phyloP scores from a whole-genome alignment of 2,797 vertebrate species.

The Denticeps clupeoides region DNA sequence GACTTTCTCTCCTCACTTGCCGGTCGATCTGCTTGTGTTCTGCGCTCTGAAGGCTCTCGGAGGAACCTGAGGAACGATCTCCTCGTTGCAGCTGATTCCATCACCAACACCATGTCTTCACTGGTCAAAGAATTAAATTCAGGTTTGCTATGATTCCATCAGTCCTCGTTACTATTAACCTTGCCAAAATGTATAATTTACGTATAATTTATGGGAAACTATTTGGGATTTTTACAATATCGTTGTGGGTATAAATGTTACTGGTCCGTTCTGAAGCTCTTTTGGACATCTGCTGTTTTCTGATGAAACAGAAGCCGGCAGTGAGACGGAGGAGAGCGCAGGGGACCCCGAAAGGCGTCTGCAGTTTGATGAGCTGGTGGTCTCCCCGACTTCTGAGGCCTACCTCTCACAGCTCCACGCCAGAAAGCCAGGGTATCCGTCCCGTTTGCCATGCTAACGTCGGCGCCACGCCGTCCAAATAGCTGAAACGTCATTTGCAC shows the following conservation, averaged over 20 bases:
- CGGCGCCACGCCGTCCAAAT: too few relatives aligned
- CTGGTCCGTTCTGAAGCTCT: too few relatives aligned
- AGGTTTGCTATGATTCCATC: too few relatives aligned
- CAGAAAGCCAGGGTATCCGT: conserved; percentile 67
- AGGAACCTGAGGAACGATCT: conserved; percentile 94
- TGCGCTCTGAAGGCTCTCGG: conserved; percentile 70
- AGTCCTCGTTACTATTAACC: too few relatives aligned
- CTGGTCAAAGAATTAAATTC: conserved; percentile 94
- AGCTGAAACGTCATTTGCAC: too few relatives aligned
- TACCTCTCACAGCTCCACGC: conserved; percentile 68
- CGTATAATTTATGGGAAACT: too few relatives aligned
- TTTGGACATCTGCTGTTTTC: too few relatives aligned
- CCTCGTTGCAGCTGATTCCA: conserved; percentile 94
- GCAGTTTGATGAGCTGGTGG: conserved; percentile 72
- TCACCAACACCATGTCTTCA: conserved; percentile 98
- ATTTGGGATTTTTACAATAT: too few relatives aligned
- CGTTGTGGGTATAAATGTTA: too few relatives aligned
- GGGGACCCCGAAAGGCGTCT: conserved; percentile 76
- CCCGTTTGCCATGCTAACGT: too few relatives aligned
- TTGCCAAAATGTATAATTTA: too few relatives aligned
- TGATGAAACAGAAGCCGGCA: conserved; percentile 66
- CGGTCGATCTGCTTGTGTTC: too few relatives aligned
- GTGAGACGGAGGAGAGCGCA: conserved; percentile 79
- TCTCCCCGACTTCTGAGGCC: conserved; percentile 72
- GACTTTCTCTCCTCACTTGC: background rate